A percentile compares a stretch with the other conserved stretches of the same genome.
These are phyloP conservation scores for Nerophis lumbriciformis DNA, from an alignment of 2,113 vertebrate genomes.

Conservation along the genomic window DNA sequence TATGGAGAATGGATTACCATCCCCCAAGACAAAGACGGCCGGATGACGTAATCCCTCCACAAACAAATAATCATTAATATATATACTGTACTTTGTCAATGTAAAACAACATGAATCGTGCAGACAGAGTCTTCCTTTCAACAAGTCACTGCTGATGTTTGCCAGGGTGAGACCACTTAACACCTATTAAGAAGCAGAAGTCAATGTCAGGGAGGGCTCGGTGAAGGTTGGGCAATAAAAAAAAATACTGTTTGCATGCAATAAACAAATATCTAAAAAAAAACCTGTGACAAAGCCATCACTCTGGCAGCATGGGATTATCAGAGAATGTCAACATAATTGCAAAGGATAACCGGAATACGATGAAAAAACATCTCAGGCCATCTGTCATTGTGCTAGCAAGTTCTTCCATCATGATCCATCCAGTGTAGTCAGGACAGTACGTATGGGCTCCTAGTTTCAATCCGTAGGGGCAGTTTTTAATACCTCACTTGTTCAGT, in stretches of 20 bases:
- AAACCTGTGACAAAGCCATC: slow-evolving; percentile 32
- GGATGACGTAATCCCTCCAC: slow-evolving; percentile 26
- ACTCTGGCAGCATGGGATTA: slow-evolving; percentile 31
- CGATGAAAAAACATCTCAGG: slow-evolving; percentile 23
- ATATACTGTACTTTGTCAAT: background rate
- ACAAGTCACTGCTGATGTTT: background rate
- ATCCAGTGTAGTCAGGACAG: slow-evolving; percentile 3
- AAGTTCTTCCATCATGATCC: slow-evolving; percentile 22
- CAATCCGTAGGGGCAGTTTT: too few species aligned
- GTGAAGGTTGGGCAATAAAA: background rate
- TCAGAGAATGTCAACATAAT: slow-evolving; percentile 23
- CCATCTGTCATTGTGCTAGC: slow-evolving; percentile 40
- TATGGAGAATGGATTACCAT: slow-evolving; percentile 65
- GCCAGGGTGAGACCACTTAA: background rate
- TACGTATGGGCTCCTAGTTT: background rate
- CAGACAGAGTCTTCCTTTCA: background rate
- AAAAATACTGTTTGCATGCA: slow-evolving; percentile 1
- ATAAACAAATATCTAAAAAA: slow-evolving; percentile 31
- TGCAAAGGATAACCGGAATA: slow-evolving; percentile 21
- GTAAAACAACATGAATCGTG: background rate
- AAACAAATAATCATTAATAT: slow-evolving; percentile 7
- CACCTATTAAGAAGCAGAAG: slow-evolving; percentile 14
- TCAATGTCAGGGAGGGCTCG: background rate
- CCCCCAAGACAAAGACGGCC: slow-evolving; percentile 35
- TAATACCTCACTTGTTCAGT: too few species aligned